Conservation (phyloP, 2,888 invertebrate species). For the Brachycybe producta region DNA sequence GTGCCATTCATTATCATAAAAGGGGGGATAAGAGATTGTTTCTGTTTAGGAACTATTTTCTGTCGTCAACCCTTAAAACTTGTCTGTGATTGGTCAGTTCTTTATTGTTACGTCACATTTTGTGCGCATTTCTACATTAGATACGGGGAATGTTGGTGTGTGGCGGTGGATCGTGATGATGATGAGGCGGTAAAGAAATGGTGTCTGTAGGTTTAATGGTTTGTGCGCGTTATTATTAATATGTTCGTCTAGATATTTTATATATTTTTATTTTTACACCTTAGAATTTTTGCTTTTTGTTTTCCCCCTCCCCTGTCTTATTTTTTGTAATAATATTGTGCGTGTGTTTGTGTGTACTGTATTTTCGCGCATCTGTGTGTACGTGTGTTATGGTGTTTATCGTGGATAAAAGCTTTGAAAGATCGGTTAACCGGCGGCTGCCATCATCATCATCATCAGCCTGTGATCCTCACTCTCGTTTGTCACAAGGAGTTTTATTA, state of each 20-base stretch:
- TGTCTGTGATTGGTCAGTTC: too few relatives aligned
- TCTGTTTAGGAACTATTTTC: too few relatives aligned
- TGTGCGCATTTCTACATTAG: too few relatives aligned
- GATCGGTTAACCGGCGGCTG: slow-evolving; percentile 6
- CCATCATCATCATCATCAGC: neutral
- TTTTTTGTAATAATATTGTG: too few relatives aligned
- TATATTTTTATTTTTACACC: slow-evolving; percentile 1
- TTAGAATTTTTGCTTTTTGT: neutral
- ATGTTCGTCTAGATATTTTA: slow-evolving; percentile 6
- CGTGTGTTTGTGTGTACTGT: neutral
- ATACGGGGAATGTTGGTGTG: too few relatives aligned
- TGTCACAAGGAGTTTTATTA: slow-evolving; percentile 1
- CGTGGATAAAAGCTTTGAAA: neutral
- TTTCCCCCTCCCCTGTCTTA: neutral
- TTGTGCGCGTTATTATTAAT: slow-evolving; percentile 12
- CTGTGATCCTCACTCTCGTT: neutral
- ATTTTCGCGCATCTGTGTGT: slow-evolving; percentile 5
- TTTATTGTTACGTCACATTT: too few relatives aligned
- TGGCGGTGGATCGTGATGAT: too few relatives aligned
- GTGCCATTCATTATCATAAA: too few relatives aligned
- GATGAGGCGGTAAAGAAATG: slow-evolving; percentile 8
- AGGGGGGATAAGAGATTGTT: too few relatives aligned
- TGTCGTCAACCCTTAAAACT: too few relatives aligned
- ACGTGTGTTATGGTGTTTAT: slow-evolving; percentile 13
- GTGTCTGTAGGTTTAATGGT: slow-evolving; percentile 14